These are phyloP conservation scores for Syrrhaptes paradoxus DNA, from an alignment of 2,113 vertebrate genomes.

Conservation along the genomic window DNA sequence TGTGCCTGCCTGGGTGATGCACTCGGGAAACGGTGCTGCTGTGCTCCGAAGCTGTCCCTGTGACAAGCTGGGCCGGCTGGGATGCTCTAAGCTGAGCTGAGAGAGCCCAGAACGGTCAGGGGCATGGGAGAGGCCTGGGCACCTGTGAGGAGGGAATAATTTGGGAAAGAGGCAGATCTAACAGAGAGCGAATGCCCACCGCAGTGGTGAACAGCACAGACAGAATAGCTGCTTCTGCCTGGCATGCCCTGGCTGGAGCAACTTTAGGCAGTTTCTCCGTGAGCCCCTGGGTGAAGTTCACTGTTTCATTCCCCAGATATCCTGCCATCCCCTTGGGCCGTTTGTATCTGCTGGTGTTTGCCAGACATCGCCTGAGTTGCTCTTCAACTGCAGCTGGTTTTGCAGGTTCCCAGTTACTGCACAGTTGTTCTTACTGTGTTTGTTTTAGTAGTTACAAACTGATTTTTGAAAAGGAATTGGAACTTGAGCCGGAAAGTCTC, in stretches of 20 bases:
- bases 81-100: neutral
- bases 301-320: neutral
- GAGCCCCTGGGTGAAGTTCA: neutral
- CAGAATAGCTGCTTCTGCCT: neutral
- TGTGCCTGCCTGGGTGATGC: neutral
- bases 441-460: slow-evolving; percentile 61
- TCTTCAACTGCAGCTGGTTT: slow-evolving; percentile 40
- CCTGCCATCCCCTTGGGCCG: neutral
- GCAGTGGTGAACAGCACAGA: neutral
- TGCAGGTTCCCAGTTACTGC: slow-evolving; percentile 58
- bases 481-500: slow-evolving; percentile 40
- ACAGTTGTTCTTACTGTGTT: slow-evolving; percentile 56
- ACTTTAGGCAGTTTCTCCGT: fast-evolving
- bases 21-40: neutral
- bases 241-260: neutral
- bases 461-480: slow-evolving; percentile 56
- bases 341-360: neutral
- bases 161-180: neutral
- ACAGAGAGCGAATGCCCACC: fast-evolving
- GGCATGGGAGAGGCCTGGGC: neutral
- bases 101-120: fast-evolving
- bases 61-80: neutral
- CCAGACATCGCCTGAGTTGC: neutral
- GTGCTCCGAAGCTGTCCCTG: fast-evolving
- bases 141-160: neutral